Percentiles rank a stretch among this genome's conserved stretches.
Evolutionary conservation across 2,797 vertebrate genomes (phyloP).

Genomic region (Falco rusticolus): DNA sequence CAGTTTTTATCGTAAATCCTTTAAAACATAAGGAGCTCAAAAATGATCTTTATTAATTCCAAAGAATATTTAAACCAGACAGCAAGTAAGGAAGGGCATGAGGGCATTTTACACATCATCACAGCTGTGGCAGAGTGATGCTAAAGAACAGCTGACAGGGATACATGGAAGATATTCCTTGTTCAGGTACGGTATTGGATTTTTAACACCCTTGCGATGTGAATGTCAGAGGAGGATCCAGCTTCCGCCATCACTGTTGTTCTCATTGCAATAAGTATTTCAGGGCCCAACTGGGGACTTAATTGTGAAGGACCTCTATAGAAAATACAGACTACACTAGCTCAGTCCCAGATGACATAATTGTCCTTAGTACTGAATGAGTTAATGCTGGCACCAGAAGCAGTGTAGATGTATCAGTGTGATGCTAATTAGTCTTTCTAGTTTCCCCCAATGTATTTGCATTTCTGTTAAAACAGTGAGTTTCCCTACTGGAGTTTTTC

Average conservation of each 20-base stretch:
- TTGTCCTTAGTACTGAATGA: neutral
- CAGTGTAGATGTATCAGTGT: neutral
- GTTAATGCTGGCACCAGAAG: neutral
- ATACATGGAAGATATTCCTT: neutral
- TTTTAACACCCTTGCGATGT: neutral
- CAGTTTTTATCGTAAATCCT: neutral
- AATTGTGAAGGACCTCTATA: neutral
- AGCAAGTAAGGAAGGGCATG: neutral
- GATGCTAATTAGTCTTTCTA: neutral
- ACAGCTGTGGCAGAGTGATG: neutral
- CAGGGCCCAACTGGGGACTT: neutral
- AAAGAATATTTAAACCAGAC: neutral
- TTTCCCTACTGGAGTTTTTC: neutral
- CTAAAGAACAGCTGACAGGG: neutral
- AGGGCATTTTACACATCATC: neutral
- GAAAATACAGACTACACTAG: neutral
- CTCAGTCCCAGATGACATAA: neutral
- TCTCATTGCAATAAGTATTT: neutral
- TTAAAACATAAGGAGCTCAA: neutral
- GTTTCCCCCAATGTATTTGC: neutral
- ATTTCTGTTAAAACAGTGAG: neutral
- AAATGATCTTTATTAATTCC: constrained; percentile 8
- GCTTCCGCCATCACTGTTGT: neutral
- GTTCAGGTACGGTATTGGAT: neutral
- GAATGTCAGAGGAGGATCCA: neutral